These are phyloP conservation scores for Amorpha juglandis DNA, from an alignment of 2,888 invertebrate species.

Conservation along the genomic window DNA sequence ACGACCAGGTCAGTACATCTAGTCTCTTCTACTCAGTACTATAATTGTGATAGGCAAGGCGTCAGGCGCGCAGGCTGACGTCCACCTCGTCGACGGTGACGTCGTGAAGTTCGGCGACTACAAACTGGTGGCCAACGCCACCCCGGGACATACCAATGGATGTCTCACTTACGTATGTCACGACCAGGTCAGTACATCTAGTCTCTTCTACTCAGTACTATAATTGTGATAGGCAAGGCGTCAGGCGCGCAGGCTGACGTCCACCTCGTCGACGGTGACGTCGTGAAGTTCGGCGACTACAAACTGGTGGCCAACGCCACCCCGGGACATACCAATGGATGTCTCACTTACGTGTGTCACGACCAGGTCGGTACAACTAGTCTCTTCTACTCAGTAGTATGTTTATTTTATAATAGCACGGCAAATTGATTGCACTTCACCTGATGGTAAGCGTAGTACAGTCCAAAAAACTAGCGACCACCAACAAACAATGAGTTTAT, in stretches of 20 bases:
- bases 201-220: too few relatives aligned
- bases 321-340: conserved; percentile 97
- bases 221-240: conserved; percentile 91
- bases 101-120: conserved; percentile 89
- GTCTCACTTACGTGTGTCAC: conserved; percentile 92
- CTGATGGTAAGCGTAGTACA: too few relatives aligned
- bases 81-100: conserved; percentile 89
- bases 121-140: conserved; percentile 87
- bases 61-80: conserved; percentile 94
- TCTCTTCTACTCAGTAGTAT: too few relatives aligned
- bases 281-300: conserved; percentile 89
- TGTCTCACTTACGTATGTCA: conserved; percentile 93
- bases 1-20: conserved; percentile 86
- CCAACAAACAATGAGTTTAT: too few relatives aligned
- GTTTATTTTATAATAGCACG: too few relatives aligned
- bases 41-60: conserved; percentile 92
- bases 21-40: too few relatives aligned
- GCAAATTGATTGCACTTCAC: too few relatives aligned
- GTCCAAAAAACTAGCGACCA: too few relatives aligned
- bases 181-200: conserved; percentile 86
- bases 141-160: conserved; percentile 97
- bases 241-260: conserved; percentile 95
- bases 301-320: conserved; percentile 89
- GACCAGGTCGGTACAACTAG: conserved; percentile 86
- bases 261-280: conserved; percentile 88